A percentile compares a stretch with the other conserved stretches of the same genome.
Evolutionary conservation across 2,888 invertebrate genomes (phyloP).

Genomic region (Parnassius orleans): DNA sequence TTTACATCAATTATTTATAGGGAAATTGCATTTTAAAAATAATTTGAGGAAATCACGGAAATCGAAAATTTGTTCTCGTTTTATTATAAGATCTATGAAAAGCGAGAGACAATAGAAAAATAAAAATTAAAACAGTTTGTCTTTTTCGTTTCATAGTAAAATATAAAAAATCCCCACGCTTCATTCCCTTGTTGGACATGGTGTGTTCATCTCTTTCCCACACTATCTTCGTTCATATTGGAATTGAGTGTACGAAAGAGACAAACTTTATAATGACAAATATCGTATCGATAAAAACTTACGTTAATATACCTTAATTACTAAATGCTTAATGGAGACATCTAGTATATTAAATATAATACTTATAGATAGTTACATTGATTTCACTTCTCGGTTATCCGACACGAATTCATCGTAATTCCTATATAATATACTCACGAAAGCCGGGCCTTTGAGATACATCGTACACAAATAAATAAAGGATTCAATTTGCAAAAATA

Average conservation of each 20-base stretch:
- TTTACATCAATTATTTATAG: constrained; percentile 77
- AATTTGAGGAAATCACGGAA: constrained; percentile 53
- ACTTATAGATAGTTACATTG: constrained; percentile 70
- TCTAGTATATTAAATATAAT: constrained; percentile 77
- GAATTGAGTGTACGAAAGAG: constrained; percentile 45
- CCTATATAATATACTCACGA: constrained; percentile 30
- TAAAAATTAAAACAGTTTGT: constrained; percentile 60
- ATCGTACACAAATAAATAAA: constrained; percentile 25
- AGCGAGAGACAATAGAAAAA: constrained; percentile 63
- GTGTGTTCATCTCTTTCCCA: constrained; percentile 47
- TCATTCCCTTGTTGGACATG: constrained; percentile 77
- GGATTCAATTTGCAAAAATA: constrained; percentile 26
- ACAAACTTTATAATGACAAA: constrained; percentile 58
- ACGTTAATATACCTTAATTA: constrained; percentile 67
- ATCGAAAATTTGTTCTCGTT: constrained; percentile 32
- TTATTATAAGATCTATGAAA: constrained; percentile 59
- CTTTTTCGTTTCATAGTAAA: constrained; percentile 77
- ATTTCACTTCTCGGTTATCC: constrained; percentile 43
- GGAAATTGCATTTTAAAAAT: constrained; percentile 58
- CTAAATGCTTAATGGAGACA: constrained; percentile 64
- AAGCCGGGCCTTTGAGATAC: constrained; percentile 26
- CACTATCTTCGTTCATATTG: constrained; percentile 34
- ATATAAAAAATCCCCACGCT: constrained; percentile 76
- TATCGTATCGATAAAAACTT: constrained; percentile 75
- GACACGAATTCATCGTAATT: constrained; percentile 48